These are phyloP conservation scores for Morbakka virulenta DNA, from an alignment of 30 jellyfish, hydroid and myxozoan species.

Conservation along the genomic window DNA sequence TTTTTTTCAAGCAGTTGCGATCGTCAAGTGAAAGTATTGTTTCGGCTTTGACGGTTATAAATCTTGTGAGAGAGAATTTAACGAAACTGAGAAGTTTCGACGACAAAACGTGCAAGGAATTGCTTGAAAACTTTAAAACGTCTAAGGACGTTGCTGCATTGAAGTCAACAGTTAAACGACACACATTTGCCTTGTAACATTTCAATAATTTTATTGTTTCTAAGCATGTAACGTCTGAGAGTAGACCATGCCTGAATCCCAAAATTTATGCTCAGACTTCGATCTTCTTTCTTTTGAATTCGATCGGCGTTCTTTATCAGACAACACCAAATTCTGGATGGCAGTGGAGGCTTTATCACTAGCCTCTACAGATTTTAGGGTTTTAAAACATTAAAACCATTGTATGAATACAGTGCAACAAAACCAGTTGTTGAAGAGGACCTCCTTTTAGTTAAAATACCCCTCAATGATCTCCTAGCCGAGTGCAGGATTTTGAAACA, in stretches of 20 bases:
- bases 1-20: no score
- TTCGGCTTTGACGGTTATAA: neutral
- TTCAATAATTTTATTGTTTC: neutral
- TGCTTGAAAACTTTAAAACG: neutral
- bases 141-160: neutral
- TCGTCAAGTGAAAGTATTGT: neutral
- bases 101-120: neutral
- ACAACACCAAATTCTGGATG: neutral
- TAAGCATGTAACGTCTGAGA: neutral
- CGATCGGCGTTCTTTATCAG: neutral
- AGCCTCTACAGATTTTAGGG: slow-evolving; percentile 15
- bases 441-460: slow-evolving; percentile 16
- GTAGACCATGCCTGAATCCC: neutral
- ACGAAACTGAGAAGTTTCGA: neutral
- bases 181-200: neutral
- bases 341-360: slow-evolving; percentile 28
- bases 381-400: slow-evolving; percentile 2
- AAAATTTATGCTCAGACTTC: neutral
- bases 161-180: neutral
- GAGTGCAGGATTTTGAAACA: slow-evolving; percentile 27
- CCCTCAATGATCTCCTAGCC: slow-evolving; percentile 10
- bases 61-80: neutral
- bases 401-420: slow-evolving; percentile 23
- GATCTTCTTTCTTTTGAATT: neutral
- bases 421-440: slow-evolving; percentile 19